Percentiles rank a stretch among this genome's conserved stretches.
These are phyloP conservation scores for Frieseomelitta varia DNA, from an alignment of 1,140 invertebrate genomes.

Conservation along the genomic window DNA sequence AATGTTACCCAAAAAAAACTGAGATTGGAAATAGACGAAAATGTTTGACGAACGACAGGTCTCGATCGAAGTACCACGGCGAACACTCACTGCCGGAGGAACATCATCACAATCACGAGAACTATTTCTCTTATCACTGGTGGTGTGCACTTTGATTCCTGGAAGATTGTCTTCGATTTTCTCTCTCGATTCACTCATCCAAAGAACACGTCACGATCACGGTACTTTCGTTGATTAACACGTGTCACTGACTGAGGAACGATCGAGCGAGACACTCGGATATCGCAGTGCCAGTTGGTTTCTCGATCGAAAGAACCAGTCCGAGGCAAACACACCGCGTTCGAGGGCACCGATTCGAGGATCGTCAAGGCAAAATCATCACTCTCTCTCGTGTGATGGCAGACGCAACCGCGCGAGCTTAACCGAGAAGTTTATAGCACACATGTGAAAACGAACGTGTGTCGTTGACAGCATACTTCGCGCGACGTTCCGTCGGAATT, in stretches of 20 bases:
- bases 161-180: not conserved
- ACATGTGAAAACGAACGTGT: slow-evolving; percentile 3
- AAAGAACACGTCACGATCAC: not conserved
- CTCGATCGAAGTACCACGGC: not conserved
- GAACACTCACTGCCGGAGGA: not conserved
- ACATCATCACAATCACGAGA: not conserved
- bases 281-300: not conserved
- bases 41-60: not conserved
- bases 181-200: not conserved
- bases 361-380: too few relatives aligned
- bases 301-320: not conserved
- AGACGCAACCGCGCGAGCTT: not conserved
- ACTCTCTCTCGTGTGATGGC: too few relatives aligned
- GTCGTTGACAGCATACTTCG: not conserved
- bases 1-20: not conserved
- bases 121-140: not conserved
- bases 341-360: not conserved
- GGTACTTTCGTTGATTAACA: slow-evolving; percentile 22
- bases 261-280: too few relatives aligned
- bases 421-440: not conserved
- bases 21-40: too few relatives aligned
- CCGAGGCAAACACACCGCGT: not conserved
- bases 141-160: not conserved
- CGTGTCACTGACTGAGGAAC: not conserved
- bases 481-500: slow-evolving; percentile 12